A percentile compares a stretch with the other conserved stretches of the same genome.
These are phyloP conservation scores for Diplolepis rosae DNA, from an alignment of 2,888 invertebrate species.

Conservation along the genomic window DNA sequence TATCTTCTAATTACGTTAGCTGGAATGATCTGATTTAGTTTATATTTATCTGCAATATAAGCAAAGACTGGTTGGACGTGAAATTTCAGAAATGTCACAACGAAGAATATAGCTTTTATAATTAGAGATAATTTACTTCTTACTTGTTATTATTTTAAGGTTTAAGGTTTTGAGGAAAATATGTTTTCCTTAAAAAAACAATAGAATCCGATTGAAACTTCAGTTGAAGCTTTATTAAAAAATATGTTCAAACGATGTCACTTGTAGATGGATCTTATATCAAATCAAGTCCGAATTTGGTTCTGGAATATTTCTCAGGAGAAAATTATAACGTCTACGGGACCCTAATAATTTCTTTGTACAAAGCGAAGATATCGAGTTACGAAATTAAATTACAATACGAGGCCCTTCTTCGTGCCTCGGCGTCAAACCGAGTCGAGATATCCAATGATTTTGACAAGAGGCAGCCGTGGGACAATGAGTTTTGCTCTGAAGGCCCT, in stretches of 20 bases:
- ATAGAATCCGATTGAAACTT: conserved; percentile 16
- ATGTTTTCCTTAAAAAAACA: background rate
- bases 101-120: too few relatives aligned
- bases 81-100: conserved; percentile 6
- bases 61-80: background rate
- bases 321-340: conserved; percentile 47
- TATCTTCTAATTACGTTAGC: background rate
- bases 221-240: background rate
- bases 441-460: conserved; percentile 58
- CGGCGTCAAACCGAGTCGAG: conserved; percentile 44
- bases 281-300: conserved; percentile 4
- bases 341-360: conserved; percentile 46
- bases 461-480: conserved; percentile 47
- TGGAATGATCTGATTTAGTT: conserved; percentile 20
- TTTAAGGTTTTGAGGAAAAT: too few relatives aligned
- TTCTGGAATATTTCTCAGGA: conserved; percentile 41
- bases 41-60: conserved; percentile 4
- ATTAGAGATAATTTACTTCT: too few relatives aligned
- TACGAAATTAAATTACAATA: conserved; percentile 68
- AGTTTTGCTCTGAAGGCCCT: conserved; percentile 33
- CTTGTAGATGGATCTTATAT: background rate
- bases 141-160: too few relatives aligned
- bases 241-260: conserved; percentile 10
- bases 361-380: conserved; percentile 54
- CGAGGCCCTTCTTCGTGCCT: conserved; percentile 38